A percentile compares a stretch with the other conserved stretches of the same genome.
These are phyloP conservation scores for Ochotona princeps DNA, from an alignment of 2,113 vertebrate genomes.

Conservation along the genomic window DNA sequence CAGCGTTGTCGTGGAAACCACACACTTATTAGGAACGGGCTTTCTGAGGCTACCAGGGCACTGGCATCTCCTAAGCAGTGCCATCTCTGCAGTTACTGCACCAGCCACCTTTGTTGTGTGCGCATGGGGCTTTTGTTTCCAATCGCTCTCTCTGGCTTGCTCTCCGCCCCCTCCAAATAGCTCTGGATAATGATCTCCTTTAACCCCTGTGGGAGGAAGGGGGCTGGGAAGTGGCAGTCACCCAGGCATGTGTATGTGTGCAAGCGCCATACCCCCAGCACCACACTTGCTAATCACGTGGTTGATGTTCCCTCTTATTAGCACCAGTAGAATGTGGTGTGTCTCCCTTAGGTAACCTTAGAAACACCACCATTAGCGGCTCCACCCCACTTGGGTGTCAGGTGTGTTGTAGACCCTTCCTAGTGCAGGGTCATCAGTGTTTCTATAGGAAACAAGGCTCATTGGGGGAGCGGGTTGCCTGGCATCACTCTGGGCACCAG, in stretches of 20 bases:
- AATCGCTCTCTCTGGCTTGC: not conserved
- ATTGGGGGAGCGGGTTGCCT: not conserved
- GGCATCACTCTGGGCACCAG: not conserved
- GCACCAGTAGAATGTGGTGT: not conserved
- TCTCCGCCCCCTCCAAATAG: not conserved
- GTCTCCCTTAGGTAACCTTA: not conserved
- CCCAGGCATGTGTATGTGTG: too few relatives aligned
- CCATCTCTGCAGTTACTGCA: not conserved
- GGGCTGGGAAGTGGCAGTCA: not conserved
- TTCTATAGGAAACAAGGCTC: not conserved
- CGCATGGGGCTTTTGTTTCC: not conserved
- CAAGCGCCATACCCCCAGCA: too few relatives aligned
- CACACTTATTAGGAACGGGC: slow-evolving; percentile 53
- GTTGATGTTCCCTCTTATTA: not conserved
- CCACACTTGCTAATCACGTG: too few relatives aligned
- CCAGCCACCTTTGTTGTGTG: not conserved
- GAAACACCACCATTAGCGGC: not conserved
- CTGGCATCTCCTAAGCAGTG: slow-evolving; percentile 7
- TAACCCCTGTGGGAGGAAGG: not conserved
- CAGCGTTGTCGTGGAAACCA: slow-evolving; percentile 70
- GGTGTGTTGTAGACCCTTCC: not conserved
- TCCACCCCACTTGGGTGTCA: accelerated
- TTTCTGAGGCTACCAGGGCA: slow-evolving; percentile 61
- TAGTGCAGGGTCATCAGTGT: not conserved
- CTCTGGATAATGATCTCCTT: not conserved